Evolutionary conservation across 2,888 invertebrate species (phyloP).

Genomic region (Crioceris asparagi): DNA sequence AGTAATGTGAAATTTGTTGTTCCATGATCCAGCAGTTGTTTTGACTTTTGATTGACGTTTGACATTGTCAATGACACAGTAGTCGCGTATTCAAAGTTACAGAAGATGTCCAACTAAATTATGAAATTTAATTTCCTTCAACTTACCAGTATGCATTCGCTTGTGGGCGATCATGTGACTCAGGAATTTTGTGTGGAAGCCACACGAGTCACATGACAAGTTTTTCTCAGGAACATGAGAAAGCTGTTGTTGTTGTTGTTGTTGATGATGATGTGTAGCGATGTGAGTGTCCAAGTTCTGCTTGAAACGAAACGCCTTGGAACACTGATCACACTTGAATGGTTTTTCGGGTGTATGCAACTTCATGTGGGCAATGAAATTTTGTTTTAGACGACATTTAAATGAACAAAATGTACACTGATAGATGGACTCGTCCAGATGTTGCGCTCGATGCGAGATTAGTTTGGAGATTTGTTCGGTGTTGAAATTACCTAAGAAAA

Average conservation of each 20-base stretch:
- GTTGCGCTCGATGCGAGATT: constrained; percentile 49
- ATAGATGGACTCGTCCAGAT: constrained; percentile 41
- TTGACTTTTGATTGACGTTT: no score
- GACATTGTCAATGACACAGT: no score
- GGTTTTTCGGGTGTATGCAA: constrained; percentile 48
- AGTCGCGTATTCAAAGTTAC: no score
- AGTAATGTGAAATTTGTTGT: no score
- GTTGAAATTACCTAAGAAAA: constrained; percentile 31
- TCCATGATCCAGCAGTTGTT: no score
- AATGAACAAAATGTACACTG: constrained; percentile 46
- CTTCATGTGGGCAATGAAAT: constrained; percentile 47
- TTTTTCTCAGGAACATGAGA: constrained; percentile 44
- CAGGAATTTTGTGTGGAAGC: constrained; percentile 54
- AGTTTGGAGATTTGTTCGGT: constrained; percentile 43
- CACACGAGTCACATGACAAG: constrained; percentile 55
- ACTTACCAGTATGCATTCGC: constrained; percentile 48
- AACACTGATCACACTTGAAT: constrained; percentile 48
- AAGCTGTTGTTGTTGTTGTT: no score
- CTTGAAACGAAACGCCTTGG: constrained; percentile 47
- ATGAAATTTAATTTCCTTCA: no score
- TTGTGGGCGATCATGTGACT: constrained; percentile 55
- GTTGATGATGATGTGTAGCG: constrained; percentile 41
- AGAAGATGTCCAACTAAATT: no score
- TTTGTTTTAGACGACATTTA: constrained; percentile 47
- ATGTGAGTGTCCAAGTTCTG: constrained; percentile 49